phyloP scores from a whole-genome alignment of 1,140 invertebrate genomes.

The Drosophila sproati region DNA sequence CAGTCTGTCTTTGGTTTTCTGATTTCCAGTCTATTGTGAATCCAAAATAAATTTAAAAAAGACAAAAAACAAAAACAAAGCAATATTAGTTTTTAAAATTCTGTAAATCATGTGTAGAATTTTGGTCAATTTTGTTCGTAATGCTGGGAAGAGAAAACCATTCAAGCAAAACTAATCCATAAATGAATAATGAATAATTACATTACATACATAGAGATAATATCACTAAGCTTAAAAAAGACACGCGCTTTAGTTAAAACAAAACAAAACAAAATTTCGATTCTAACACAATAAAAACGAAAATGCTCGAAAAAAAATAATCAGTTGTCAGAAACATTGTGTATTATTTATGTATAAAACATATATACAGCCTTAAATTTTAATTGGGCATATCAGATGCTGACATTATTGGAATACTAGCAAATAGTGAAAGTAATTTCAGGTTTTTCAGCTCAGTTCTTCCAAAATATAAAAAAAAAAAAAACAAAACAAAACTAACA shows the following conservation, averaged over 20 bases:
- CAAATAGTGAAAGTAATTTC: slow-evolving; percentile 53
- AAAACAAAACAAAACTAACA: slow-evolving; percentile 25
- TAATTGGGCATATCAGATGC: slow-evolving; percentile 44
- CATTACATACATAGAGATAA: slow-evolving; percentile 31
- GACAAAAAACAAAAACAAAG: slow-evolving; percentile 34
- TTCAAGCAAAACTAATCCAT: slow-evolving; percentile 48
- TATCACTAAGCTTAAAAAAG: slow-evolving; percentile 52
- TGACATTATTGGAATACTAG: slow-evolving; percentile 37
- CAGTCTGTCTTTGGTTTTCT: slow-evolving; percentile 3
- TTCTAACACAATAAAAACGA: slow-evolving; percentile 45
- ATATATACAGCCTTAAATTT: slow-evolving; percentile 34
- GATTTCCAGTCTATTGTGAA: slow-evolving; percentile 22
- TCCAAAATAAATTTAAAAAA: not conserved
- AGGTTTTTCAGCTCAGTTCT: slow-evolving; percentile 76
- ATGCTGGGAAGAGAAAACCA: slow-evolving; percentile 19
- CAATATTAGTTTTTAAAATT: slow-evolving; percentile 77
- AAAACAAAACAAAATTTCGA: not conserved
- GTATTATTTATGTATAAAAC: slow-evolving; percentile 35
- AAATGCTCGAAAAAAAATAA: slow-evolving; percentile 20
- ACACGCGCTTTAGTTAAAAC: slow-evolving; percentile 51
- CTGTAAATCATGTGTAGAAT: slow-evolving; percentile 36
- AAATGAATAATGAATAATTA: slow-evolving; percentile 48
- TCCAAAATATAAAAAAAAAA: slow-evolving; percentile 48
- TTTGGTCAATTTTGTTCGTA: slow-evolving; percentile 72
- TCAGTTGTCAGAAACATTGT: slow-evolving; percentile 22